Evolutionary conservation across 2,888 invertebrate genomes (phyloP).

Genomic region (Carcina quercana): DNA sequence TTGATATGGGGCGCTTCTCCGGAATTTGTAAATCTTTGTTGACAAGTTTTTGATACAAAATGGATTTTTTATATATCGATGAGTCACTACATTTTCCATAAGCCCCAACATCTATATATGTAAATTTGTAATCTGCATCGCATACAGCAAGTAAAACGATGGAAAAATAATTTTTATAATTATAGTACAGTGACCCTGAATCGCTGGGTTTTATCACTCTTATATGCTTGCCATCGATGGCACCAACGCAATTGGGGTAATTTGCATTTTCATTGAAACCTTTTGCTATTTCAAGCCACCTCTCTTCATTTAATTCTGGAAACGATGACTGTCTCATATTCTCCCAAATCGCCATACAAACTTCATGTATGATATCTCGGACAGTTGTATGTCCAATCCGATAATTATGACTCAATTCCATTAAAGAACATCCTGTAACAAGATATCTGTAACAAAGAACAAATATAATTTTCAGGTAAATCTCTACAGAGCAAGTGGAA

Average conservation of each 20-base stretch:
- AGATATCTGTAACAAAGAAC: slow-evolving; percentile 7
- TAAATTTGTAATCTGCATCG: slow-evolving; percentile 23
- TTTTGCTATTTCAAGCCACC: background rate
- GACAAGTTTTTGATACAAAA: slow-evolving; percentile 5
- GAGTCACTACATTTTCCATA: slow-evolving; percentile 7
- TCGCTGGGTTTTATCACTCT: slow-evolving; percentile 16
- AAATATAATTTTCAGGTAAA: too few relatives aligned
- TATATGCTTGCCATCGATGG: slow-evolving; percentile 24
- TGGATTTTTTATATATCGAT: background rate
- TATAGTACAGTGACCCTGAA: slow-evolving; percentile 18
- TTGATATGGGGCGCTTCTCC: background rate
- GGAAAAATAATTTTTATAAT: slow-evolving; percentile 22
- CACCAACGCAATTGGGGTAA: slow-evolving; percentile 14
- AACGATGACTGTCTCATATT: background rate
- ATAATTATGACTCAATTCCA: background rate
- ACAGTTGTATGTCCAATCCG: background rate
- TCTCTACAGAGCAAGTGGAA: too few relatives aligned
- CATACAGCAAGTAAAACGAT: slow-evolving; percentile 22
- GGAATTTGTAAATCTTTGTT: background rate
- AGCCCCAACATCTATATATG: slow-evolving; percentile 18
- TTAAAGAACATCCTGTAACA: background rate
- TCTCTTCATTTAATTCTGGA: background rate
- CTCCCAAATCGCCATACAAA: background rate
- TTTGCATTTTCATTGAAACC: background rate
- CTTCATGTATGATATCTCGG: background rate